Percentiles rank a stretch among this genome's conserved stretches.
These are phyloP conservation scores for Sycophila texana DNA, from an alignment of 2,888 invertebrate species.

Conservation along the genomic window DNA sequence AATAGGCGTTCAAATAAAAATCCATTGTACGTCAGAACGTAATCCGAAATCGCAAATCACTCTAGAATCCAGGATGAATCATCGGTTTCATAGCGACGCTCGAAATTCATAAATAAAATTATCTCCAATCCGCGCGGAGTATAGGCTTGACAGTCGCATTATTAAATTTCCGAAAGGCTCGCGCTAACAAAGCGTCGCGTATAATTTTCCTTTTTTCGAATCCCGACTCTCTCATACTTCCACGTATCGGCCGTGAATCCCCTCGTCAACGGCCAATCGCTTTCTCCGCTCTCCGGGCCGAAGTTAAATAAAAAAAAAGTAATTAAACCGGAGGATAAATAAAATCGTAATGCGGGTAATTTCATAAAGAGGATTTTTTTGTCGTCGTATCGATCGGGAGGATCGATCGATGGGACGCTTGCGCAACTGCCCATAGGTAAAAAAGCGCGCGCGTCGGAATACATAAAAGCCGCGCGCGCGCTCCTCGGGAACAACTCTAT, in stretches of 20 bases:
- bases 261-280: no score
- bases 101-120: slow-evolving; percentile 51
- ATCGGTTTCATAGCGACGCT: slow-evolving; percentile 22
- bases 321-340: no score
- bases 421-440: no score
- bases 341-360: no score
- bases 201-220: background rate
- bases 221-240: background rate
- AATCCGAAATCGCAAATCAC: slow-evolving; percentile 47
- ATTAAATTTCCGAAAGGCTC: slow-evolving; percentile 9
- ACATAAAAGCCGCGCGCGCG: background rate
- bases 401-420: background rate
- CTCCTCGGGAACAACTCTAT: slow-evolving; percentile 39
- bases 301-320: background rate
- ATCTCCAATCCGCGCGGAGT: slow-evolving; percentile 2
- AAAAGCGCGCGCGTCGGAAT: no score
- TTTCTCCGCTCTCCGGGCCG: no score
- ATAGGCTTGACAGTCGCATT: slow-evolving; percentile 40
- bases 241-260: no score
- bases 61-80: slow-evolving; percentile 39
- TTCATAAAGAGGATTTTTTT: background rate
- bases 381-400: no score
- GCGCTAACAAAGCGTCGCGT: background rate
- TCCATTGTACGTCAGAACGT: slow-evolving; percentile 28
- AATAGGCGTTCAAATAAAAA: slow-evolving; percentile 34